Evolutionary conservation across 2,113 vertebrate genomes (phyloP), one percentile per base, ranked within the genome.

Genomic region (Entomyzon cyanotis): DNA sequence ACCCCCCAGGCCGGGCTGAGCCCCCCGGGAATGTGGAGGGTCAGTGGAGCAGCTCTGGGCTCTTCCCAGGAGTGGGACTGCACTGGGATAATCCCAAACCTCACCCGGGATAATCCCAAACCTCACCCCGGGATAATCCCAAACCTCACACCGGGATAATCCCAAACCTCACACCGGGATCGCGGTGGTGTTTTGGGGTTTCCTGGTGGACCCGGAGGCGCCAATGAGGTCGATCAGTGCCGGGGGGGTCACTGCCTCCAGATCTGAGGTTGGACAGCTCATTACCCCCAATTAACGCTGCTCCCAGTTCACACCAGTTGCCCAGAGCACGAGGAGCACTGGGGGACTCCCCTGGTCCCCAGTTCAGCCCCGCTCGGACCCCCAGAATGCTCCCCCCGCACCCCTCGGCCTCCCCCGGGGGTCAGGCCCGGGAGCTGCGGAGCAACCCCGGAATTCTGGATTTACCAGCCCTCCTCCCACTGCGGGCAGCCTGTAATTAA

Each of bases 401-500:
- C 28, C 74, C 71, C 69, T 9, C 23, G 4, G 1, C 11, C 55
- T 0, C 33, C 5, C 27, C 11, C 2, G 2, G 24, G 53, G 44
- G 17, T 35, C 65, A 42, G 3, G 9, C 18, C 16, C 2, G 1
- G 0, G 5, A 37, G 37, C 33, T 37, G 56, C 31, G 79, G 59
- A 88, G 83, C 90, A 55, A 84, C 1, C 14, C 70, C 2, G 35
- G 84, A 39, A 89, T 83, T 89, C 95, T 55, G 90, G 96, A 93
- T 88, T 90, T 94, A 86, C 96, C 94, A 74, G 95, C 79, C 85
- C 80, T 76, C 62, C 88, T 79, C 88, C 62, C 88, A 46, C 20
- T 5, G 41, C 5, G 5, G 63, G 50, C 63, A 93, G 33, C 68
- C 93, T 95, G 4, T 93, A 94, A 96, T 96, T 95, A 96, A 47